Evolutionary conservation across 2,888 invertebrate genomes (phyloP), one percentile per base, ranked within the genome.

Genomic region (Nomada lathburiana): DNA sequence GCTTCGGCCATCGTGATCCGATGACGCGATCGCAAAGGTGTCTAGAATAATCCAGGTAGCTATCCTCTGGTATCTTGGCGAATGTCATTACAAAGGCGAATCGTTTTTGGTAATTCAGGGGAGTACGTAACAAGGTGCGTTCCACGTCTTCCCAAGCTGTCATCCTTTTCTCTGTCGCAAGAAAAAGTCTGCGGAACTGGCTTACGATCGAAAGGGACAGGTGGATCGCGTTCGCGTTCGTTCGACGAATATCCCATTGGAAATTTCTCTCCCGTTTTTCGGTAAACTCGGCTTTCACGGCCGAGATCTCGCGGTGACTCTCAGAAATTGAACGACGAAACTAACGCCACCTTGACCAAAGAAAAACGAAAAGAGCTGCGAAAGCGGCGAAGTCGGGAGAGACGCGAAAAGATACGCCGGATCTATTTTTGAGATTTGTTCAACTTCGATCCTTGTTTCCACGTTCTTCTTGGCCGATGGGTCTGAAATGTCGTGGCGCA

Each of bases 341-440:
- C 55, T 42, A 63, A 60, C 42, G 75, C 60, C 36, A 42, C 23
- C 60, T 29, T 18, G 69, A 55, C 53, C 60, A 20, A 36, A 10
- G 75, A 63, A 79, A 76, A 79, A 64, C 68, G 68, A 68, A 63
- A 73, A 72, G 52, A 55, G 52, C 42, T 26, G 74, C 29, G 62
- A 50, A 52, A 64, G 36, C 23, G 52, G 44, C 9, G 70, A 16
- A 11, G 44, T 11, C n/a, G 47, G 29, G 59, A 42, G 72, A 52
- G 73, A 20, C 68, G 57, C 23, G 69, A 68, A 76, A 84, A 84
- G 76, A 76, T 59, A 53, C 67, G 64, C 29, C 62, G 57, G 71
- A 71, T 84, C 84, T 85, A 85, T 84, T 86, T 86, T 82, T 84
- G 77, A 42, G 47, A 53, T 42, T 18, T 11, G 62, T 62, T 72